Evolutionary conservation across 2,113 vertebrate species (phyloP), one percentile per base, ranked within the genome.

Genomic region (Diadophis punctatus): DNA sequence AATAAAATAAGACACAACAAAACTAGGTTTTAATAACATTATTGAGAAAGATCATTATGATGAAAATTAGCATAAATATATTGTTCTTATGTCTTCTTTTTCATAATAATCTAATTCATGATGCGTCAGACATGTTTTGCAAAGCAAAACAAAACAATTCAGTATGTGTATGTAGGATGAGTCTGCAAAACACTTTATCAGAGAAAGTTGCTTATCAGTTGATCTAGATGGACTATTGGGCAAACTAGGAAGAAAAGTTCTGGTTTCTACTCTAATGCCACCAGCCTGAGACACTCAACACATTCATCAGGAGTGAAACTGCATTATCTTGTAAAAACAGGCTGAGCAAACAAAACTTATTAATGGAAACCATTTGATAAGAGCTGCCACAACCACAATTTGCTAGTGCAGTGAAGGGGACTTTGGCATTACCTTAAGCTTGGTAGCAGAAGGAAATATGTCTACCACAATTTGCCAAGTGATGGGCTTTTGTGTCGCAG

Each of bases 311-410:
- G 96, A 98, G 96, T 93, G 98, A 98, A 98, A 98, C 98, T 91
- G 94, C 95, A 93, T 97, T 98, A 98, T 98, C 98, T 98, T 98
- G 97, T 97, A 97, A 98, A 98, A 98, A 98, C 98, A 98, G 91
- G 84, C 95, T 97, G 96, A 97, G 97, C 97, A 98, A 98, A 98
- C 96, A 98, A 89, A 58, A 6, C 51, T 0, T 0, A 94, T 95
- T 27, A 91, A 93, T 92, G 95, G 94, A 96, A 97, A 95, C 94
- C 95, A 93, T 97, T 96, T 97, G 97, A 97, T 97, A 96, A 97
- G 96, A 51, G 91, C 89, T 3, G 94, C 95, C 87, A 95, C 91
- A 2, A 11, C 95, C 87, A 95, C 91, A 1, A 11, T 56, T 39
- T 95, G 94, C 94, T 84, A 53, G 90, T 87, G 89, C 85, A 34